Conservation (phyloP, 2,113 vertebrate genomes). For the Bostrychus sinensis region DNA sequence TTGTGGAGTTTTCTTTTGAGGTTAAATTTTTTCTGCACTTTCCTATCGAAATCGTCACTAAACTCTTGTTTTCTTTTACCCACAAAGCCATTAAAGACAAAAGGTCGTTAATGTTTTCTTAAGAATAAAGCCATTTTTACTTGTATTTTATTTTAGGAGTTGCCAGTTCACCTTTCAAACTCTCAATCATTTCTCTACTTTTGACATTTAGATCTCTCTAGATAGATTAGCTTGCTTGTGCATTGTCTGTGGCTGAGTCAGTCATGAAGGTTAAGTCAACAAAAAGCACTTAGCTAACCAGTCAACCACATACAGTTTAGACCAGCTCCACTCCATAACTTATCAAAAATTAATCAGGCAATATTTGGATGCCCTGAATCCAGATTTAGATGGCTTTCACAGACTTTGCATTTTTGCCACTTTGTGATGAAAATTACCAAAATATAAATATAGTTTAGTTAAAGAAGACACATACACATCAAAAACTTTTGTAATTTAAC, state of each 20-base stretch:
- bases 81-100: background rate
- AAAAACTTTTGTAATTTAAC: no score
- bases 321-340: background rate
- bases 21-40: no score
- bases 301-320: background rate
- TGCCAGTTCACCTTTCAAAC: conserved; percentile 6
- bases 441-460: background rate
- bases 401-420: background rate
- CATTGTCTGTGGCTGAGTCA: conserved; percentile 18
- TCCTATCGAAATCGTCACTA: no score
- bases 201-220: background rate
- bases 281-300: conserved; percentile 10
- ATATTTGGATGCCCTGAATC: background rate
- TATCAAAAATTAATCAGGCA: background rate
- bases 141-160: background rate
- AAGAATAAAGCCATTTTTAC: background rate
- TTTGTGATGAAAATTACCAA: background rate
- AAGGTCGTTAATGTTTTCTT: background rate
- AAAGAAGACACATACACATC: background rate
- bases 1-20: no score
- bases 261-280: conserved; percentile 13
- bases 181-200: conserved; percentile 1
- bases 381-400: background rate
- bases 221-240: background rate
- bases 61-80: background rate